phyloP scores from a whole-genome alignment of 2,797 vertebrate genomes.

The Limosa lapponica region DNA sequence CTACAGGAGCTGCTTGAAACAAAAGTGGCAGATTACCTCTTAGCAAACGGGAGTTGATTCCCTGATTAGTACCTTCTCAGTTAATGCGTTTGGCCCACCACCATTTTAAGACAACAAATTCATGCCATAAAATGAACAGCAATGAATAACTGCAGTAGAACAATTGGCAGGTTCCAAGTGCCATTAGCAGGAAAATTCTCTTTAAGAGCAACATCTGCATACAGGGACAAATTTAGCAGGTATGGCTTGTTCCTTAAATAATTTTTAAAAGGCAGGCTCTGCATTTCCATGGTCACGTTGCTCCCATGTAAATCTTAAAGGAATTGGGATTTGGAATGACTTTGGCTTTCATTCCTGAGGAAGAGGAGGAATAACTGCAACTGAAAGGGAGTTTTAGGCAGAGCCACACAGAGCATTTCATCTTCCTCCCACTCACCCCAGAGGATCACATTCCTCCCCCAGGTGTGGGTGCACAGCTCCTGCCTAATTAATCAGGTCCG shows the following conservation, averaged over 20 bases:
- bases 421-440: background rate
- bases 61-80: background rate
- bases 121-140: background rate
- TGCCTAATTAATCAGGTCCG: background rate
- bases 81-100: background rate
- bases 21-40: background rate
- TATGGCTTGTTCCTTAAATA: background rate
- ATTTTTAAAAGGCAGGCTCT: background rate
- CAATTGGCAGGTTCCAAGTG: background rate
- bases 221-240: background rate
- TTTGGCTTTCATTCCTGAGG: background rate
- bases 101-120: background rate
- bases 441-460: background rate
- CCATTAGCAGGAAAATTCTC: background rate
- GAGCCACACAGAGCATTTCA: background rate
- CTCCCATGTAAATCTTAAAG: background rate
- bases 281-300: fast-evolving
- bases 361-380: background rate
- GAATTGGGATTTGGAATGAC: background rate
- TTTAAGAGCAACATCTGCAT: background rate
- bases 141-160: background rate
- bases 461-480: background rate
- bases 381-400: background rate
- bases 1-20: background rate
- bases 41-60: background rate